These are phyloP conservation scores for Percopsis transmontana DNA, from an alignment of 2,113 vertebrate species.

Conservation along the genomic window DNA sequence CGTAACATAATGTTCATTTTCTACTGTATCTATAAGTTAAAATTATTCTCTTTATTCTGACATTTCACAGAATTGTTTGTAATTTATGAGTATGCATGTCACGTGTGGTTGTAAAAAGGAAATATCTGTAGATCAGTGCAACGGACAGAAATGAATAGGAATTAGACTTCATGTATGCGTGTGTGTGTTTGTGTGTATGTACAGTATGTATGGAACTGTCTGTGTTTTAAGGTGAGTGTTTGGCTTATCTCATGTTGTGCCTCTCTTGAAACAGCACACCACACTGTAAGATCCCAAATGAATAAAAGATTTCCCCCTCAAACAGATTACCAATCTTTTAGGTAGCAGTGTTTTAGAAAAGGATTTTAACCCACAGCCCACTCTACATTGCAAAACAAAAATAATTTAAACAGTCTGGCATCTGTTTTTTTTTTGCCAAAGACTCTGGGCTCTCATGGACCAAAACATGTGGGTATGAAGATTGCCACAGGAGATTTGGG, in stretches of 20 bases:
- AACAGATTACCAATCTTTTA: constrained; percentile 2
- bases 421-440: constrained; percentile 1
- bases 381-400: constrained; percentile 18
- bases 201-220: neutral
- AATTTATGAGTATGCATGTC: too few relatives aligned
- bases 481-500: constrained; percentile 7
- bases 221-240: neutral
- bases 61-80: neutral
- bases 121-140: neutral
- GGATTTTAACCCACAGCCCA: constrained; percentile 10
- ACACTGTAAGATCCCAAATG: constrained; percentile 25
- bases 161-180: neutral
- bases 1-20: too few relatives aligned
- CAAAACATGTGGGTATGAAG: constrained; percentile 10
- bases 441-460: constrained; percentile 15
- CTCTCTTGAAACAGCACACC: constrained; percentile 40
- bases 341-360: too few relatives aligned
- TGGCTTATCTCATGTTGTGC: constrained; percentile 24
- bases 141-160: neutral
- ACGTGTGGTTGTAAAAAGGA: too few relatives aligned
- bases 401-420: constrained; percentile 13
- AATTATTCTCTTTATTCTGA: neutral
- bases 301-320: constrained; percentile 14
- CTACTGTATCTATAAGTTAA: neutral
- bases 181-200: neutral